Percentiles rank a stretch among this genome's conserved stretches.
Evolutionary conservation across 1,140 invertebrate genomes (phyloP).

Genomic region (Protaetia brevitarsis): DNA sequence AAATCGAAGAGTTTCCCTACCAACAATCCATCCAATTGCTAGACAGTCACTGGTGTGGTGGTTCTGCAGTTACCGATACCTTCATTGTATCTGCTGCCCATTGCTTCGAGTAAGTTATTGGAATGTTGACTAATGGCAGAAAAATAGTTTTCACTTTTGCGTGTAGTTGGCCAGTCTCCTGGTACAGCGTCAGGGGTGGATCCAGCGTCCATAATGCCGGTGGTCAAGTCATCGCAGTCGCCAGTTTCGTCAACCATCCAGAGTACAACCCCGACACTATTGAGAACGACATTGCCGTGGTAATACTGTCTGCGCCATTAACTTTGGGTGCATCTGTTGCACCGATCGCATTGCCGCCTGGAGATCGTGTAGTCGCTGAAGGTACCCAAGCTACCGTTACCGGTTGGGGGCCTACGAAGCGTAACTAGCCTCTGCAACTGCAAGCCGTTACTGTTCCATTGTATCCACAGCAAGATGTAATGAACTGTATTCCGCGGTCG

Average conservation of each 20-base stretch:
- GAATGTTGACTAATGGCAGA: too few species aligned
- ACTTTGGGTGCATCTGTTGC: background rate
- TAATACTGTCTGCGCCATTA: background rate
- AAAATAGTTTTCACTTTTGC: background rate
- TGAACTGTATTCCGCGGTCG: slow-evolving; percentile 27
- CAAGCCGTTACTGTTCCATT: slow-evolving; percentile 10
- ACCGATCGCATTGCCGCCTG: background rate
- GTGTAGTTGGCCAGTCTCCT: slow-evolving; percentile 17
- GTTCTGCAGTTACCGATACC: background rate
- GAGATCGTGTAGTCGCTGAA: background rate
- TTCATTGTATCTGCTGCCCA: background rate
- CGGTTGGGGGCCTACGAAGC: slow-evolving; percentile 26
- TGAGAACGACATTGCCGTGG: background rate
- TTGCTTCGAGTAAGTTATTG: background rate
- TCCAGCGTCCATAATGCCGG: background rate
- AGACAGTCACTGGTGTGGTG: background rate
- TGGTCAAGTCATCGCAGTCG: background rate
- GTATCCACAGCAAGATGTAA: background rate
- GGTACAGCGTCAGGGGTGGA: too few species aligned
- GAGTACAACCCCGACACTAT: background rate
- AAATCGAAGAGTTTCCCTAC: background rate
- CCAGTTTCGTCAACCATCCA: background rate
- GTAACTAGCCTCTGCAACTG: slow-evolving; percentile 19
- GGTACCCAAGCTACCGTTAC: background rate
- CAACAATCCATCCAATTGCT: background rate